A percentile compares a stretch with the other conserved stretches of the same genome.
These are phyloP conservation scores for Agonopterix arenella DNA, from an alignment of 2,888 invertebrate species.

Conservation along the genomic window DNA sequence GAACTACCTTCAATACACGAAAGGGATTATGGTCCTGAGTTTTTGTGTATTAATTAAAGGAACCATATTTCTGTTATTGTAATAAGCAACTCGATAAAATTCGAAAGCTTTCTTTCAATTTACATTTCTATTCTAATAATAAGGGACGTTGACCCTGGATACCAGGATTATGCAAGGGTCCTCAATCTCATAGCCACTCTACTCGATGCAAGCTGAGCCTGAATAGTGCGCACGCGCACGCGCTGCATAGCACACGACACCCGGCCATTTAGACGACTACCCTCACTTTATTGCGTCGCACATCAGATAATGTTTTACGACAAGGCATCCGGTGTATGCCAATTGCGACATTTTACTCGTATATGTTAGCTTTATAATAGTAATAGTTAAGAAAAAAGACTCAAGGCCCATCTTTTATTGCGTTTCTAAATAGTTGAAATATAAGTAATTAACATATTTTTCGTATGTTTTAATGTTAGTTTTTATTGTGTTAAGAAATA, in stretches of 20 bases:
- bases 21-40: too few relatives aligned
- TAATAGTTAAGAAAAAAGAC: constrained; percentile 5
- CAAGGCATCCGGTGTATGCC: constrained; percentile 37
- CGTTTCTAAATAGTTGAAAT: constrained; percentile 10
- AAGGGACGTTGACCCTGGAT: too few relatives aligned
- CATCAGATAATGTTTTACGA: not conserved
- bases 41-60: too few relatives aligned
- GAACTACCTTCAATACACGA: too few relatives aligned
- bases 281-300: constrained; percentile 33
- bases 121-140: too few relatives aligned
- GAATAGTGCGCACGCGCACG: constrained; percentile 47
- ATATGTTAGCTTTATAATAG: constrained; percentile 1
- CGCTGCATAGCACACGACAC: constrained; percentile 41
- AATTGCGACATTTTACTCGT: not conserved
- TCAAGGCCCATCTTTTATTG: constrained; percentile 5
- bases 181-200: constrained; percentile 2
- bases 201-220: constrained; percentile 22
- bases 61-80: too few relatives aligned
- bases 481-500: not conserved
- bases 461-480: not conserved
- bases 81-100: too few relatives aligned
- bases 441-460: not conserved
- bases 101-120: too few relatives aligned
- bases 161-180: too few relatives aligned
- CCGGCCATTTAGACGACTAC: constrained; percentile 39